Evolutionary conservation across 1,140 invertebrate species (phyloP), one percentile per base, ranked within the genome.

Genomic region (Philotrypesis tridentata): DNA sequence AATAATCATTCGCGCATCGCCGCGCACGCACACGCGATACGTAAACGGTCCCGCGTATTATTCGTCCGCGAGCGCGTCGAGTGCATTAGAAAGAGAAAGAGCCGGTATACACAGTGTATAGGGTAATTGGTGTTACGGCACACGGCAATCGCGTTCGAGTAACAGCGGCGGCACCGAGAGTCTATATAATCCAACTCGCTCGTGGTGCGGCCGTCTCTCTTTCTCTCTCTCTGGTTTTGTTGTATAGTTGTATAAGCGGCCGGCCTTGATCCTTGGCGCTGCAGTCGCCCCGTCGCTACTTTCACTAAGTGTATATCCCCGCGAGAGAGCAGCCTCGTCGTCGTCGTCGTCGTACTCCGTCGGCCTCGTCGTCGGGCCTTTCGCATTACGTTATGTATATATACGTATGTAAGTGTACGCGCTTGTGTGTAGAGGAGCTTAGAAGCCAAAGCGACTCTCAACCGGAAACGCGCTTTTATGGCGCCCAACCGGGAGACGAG

Each of bases 211-310:
- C 25, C 12, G 65, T 55, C 27, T 8, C 48, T 33, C 9, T 17
- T 17, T 40, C 14, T 33, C 60, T 77, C 75, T 23, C 17, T 27
- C 17, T 80, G 55, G 14, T 82, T 77, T 31, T 77, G 25, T 77
- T 63, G 9, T 72, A 21, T 82, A 83, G 79, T 84, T 84, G 79
- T 82, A 82, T 85, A 89, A 88, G 86, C 85, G 82, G 85, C 85
- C 88, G 89, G 89, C 89, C 89, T 90, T 89, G 89, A 90, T 90
- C 88, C 89, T 89, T 89, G 86, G 88, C 88, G 89, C 88, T 89
- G 85, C 85, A 89, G 85, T 89, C 87, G 88, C 84, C 85, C 23
- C 80, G 84, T 78, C 88, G 86, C 82, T 89, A 89, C 89, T 90
- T 90, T 90, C 89, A 90, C 89, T 88, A 86, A 85, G 74, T 86